Conservation (phyloP, 2,888 invertebrate species). For the Stenolophus ochropezus region DNA sequence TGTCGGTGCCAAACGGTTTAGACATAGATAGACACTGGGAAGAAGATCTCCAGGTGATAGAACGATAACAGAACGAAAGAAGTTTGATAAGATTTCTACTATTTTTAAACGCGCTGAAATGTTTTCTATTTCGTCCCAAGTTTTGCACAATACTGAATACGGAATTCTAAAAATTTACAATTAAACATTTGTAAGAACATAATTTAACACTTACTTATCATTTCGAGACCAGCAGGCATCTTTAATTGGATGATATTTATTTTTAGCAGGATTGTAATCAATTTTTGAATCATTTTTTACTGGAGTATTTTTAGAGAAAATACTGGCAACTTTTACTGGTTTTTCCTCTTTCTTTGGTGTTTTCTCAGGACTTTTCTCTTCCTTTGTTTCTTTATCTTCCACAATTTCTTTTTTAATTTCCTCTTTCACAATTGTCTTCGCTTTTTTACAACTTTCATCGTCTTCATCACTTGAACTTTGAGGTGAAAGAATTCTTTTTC, state of each 20-base stretch:
- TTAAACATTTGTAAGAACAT: constrained; percentile 9
- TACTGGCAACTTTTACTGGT: background rate
- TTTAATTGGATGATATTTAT: constrained; percentile 87
- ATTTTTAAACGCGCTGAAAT: constrained; percentile 91
- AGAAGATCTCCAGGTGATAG: constrained; percentile 93
- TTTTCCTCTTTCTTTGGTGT: background rate
- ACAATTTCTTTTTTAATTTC: background rate
- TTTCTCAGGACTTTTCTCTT: background rate
- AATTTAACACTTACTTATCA: constrained; percentile 76
- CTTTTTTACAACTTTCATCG: background rate
- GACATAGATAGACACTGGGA: constrained; percentile 92
- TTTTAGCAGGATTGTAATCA: constrained; percentile 76
- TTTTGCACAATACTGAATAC: constrained; percentile 92
- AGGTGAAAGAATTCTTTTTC: background rate
- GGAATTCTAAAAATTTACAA: constrained; percentile 83
- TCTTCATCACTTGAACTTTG: background rate
- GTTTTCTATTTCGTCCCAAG: constrained; percentile 92
- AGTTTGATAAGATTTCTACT: constrained; percentile 93
- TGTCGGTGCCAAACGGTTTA: constrained; percentile 97
- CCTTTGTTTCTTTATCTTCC: background rate
- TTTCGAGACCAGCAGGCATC: constrained; percentile 88
- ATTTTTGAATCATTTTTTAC: too few species aligned
- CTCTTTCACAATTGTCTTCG: background rate
- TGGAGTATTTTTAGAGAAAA: background rate
- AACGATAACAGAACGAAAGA: constrained; percentile 91